phyloP scores from a whole-genome alignment of 1,140 invertebrate species.

The Aphelinus certus region DNA sequence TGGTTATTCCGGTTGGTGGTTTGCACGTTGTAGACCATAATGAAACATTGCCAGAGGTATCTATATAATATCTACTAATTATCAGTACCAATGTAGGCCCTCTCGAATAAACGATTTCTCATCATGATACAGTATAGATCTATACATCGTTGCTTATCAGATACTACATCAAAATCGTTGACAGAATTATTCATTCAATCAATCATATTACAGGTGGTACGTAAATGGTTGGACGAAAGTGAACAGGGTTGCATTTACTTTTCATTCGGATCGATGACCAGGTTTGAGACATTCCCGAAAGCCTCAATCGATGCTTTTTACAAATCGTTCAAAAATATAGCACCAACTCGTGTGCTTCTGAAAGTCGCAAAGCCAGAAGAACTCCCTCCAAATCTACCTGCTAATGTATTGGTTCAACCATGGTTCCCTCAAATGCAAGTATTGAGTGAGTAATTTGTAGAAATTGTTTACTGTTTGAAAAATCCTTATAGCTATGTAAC shows the following conservation, averaged over 20 bases:
- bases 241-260: conserved; percentile 76
- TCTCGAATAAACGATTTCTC: too few species aligned
- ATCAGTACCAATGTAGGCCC: too few species aligned
- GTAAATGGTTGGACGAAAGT: conserved; percentile 73
- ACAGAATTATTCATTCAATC: not conserved
- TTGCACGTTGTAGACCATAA: conserved; percentile 3
- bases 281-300: conserved; percentile 68
- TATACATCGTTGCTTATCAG: not conserved
- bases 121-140: not conserved
- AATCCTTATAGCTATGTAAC: conserved; percentile 37
- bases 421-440: conserved; percentile 73
- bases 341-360: conserved; percentile 49
- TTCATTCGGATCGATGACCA: conserved; percentile 76
- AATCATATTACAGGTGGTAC: conserved; percentile 66
- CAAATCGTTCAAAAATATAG: conserved; percentile 48
- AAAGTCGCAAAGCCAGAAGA: conserved; percentile 45
- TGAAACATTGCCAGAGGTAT: not conserved
- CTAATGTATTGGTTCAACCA: conserved; percentile 70
- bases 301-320: conserved; percentile 46
- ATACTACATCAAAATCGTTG: not conserved
- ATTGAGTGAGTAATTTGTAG: conserved; percentile 42
- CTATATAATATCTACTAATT: not conserved
- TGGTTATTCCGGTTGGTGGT: not conserved
- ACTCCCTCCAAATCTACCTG: conserved; percentile 23
- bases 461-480: not conserved